Conservation (phyloP, 2,797 vertebrate species). For the Chrosomus eos region DNA sequence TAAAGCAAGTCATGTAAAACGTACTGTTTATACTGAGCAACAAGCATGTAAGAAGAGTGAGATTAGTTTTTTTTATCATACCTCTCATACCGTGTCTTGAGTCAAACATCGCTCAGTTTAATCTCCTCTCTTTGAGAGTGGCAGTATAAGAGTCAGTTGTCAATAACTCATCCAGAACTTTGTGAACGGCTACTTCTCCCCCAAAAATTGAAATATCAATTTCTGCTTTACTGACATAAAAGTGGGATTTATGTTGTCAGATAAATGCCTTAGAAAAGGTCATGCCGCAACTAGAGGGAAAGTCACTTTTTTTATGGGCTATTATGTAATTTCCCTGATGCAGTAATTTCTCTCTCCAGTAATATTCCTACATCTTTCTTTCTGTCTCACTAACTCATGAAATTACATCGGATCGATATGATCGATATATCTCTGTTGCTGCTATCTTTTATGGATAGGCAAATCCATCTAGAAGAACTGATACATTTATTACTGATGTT, state of each 20-base stretch:
- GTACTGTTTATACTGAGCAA: neutral
- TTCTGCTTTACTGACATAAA: constrained; percentile 39
- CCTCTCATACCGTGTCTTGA: neutral
- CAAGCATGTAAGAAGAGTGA: neutral
- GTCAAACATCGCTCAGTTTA: neutral
- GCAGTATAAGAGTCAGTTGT: neutral
- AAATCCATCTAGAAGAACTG: neutral
- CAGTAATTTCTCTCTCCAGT: constrained; percentile 32
- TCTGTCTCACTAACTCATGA: constrained; percentile 38
- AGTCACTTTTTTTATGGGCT: constrained; percentile 56
- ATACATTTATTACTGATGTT: neutral
- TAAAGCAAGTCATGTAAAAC: neutral
- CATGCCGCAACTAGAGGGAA: constrained; percentile 53
- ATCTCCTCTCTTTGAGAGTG: neutral
- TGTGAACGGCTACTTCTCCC: constrained; percentile 39
- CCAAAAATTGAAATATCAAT: constrained; percentile 61
- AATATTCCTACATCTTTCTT: constrained; percentile 9
- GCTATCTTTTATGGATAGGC: constrained; percentile 31
- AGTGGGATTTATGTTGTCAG: constrained; percentile 60
- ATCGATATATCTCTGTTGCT: constrained; percentile 55
- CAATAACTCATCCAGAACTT: neutral
- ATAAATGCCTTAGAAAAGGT: constrained; percentile 60
- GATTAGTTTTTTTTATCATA: neutral
- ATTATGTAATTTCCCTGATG: constrained; percentile 55
- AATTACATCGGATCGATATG: constrained; percentile 63